Conservation (phyloP, 2,888 invertebrate genomes). For the Operophtera brumata region DNA sequence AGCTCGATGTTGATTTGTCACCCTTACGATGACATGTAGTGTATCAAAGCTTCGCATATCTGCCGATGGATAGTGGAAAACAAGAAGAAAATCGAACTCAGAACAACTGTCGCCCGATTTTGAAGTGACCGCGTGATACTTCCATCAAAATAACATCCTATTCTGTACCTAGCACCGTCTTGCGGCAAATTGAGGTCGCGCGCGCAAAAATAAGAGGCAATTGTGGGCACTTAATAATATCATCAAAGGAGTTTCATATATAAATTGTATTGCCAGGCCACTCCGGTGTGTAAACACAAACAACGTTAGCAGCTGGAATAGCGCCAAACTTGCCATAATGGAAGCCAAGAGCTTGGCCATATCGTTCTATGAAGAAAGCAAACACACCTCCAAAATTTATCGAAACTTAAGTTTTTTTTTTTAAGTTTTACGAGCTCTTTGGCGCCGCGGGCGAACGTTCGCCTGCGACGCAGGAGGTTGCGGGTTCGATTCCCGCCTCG, state of each 20-base stretch:
- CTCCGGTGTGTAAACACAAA: slow-evolving; percentile 49
- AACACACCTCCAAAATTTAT: slow-evolving; percentile 9
- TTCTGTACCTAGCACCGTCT: slow-evolving; percentile 3
- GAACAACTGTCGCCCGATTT: too few relatives aligned
- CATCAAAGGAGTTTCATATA: slow-evolving; percentile 30
- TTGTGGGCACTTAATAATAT: slow-evolving; percentile 26
- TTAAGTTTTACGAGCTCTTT: too few relatives aligned
- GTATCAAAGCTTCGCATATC: too few relatives aligned
- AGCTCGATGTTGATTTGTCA: too few relatives aligned
- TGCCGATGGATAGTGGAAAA: too few relatives aligned
- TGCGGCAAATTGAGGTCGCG: slow-evolving; percentile 20
- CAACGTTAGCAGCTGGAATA: slow-evolving; percentile 39
- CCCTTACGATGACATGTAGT: too few relatives aligned
- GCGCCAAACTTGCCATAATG: slow-evolving; percentile 47
- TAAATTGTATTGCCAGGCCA: slow-evolving; percentile 32
- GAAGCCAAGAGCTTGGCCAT: slow-evolving; percentile 26
- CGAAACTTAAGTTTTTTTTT: too few relatives aligned
- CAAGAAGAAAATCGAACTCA: too few relatives aligned
- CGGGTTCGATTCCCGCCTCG: too few relatives aligned
- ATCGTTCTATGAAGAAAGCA: slow-evolving; percentile 27
- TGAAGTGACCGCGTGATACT: too few relatives aligned
- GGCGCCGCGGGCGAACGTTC: too few relatives aligned
- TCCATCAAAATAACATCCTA: background rate
- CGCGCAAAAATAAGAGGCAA: slow-evolving; percentile 24
- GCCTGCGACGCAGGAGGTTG: too few relatives aligned